Percentiles rank a stretch among this genome's conserved stretches.
Evolutionary conservation across 2,797 vertebrate species (phyloP).

Genomic region (Podargus strigoides): DNA sequence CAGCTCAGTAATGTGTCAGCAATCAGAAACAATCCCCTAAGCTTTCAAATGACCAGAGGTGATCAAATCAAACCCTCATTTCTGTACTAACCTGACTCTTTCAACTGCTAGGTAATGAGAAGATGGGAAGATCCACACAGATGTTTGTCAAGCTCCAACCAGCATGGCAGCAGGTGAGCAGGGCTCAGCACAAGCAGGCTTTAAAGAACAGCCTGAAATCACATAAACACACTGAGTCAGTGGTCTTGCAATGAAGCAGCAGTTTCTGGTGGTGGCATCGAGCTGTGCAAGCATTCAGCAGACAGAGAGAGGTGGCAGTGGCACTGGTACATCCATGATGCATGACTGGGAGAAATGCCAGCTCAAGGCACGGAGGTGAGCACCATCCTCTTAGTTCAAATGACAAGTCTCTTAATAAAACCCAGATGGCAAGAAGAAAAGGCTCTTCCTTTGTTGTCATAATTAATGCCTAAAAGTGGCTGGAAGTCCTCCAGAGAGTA

Average conservation of each 20-base stretch:
- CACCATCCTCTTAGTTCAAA: neutral
- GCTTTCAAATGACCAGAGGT: neutral
- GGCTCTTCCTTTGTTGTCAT: neutral
- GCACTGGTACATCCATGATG: accelerated
- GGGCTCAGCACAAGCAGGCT: neutral
- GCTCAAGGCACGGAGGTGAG: accelerated
- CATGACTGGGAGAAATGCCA: neutral
- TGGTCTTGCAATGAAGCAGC: neutral
- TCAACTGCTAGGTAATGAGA: neutral
- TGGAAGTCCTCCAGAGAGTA: neutral
- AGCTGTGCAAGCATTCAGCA: neutral
- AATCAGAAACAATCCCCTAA: neutral
- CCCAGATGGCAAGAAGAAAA: neutral
- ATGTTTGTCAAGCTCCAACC: neutral
- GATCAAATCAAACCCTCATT: neutral
- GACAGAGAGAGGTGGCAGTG: neutral
- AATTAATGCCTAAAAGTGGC: neutral
- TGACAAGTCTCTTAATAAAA: neutral
- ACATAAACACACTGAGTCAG: accelerated
- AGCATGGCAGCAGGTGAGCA: accelerated
- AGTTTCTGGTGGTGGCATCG: neutral
- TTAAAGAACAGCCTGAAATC: neutral
- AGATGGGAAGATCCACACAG: neutral
- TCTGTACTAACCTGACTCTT: neutral
- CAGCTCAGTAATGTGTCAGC: neutral